Evolutionary conservation across 2,888 invertebrate genomes (phyloP), one percentile per base, ranked within the genome.

Genomic region (Seira sanloemensis): DNA sequence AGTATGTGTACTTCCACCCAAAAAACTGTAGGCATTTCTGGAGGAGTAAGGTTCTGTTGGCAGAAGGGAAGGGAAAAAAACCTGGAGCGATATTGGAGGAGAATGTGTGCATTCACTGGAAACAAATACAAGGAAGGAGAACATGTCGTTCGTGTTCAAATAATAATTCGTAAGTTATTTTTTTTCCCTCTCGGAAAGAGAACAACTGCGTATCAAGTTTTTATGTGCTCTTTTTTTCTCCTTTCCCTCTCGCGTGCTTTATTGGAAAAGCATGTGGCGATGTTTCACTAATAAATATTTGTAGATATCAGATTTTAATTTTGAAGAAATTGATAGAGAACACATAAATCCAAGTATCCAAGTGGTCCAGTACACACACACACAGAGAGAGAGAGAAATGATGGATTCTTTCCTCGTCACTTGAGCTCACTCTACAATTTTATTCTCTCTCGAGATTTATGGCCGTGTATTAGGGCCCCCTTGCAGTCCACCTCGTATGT

Each of bases 1-100:
- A 58, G 58, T 58, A 58, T 18, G 7, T 18, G 16, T n/a, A n/a
- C n/a, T 37, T 37, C 37, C 37, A 37, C 37, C 37, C 37, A 58
- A 58, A n/a, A 58, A 58, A 58, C 37, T 4, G 4, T 37, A 37
- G 7, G 9, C 58, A 58, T 9, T 58, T 2, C 18, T 58, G 18
- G 5, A 58, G 2, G n/a, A 9, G 58, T 16, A 58, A 58, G 58
- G 58, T 58, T 37, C 37, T 37, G n/a, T n/a, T n/a, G n/a, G n/a
- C n/a, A 18, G 58, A 58, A 26, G 26, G 65, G 62, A 21, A 68
- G 24, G 26, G 65, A 65, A 19, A n/a, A n/a, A n/a, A 71, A 71
- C 71, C 73, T 72, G 77, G 82, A 72, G 73, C 7, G 77, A 77
- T 23, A 76, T 67, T 77, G 77, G 75, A 77, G 62, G 62, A 78